Conservation (phyloP, 1,140 invertebrate genomes). For the Lordiphosa clarofinis region DNA sequence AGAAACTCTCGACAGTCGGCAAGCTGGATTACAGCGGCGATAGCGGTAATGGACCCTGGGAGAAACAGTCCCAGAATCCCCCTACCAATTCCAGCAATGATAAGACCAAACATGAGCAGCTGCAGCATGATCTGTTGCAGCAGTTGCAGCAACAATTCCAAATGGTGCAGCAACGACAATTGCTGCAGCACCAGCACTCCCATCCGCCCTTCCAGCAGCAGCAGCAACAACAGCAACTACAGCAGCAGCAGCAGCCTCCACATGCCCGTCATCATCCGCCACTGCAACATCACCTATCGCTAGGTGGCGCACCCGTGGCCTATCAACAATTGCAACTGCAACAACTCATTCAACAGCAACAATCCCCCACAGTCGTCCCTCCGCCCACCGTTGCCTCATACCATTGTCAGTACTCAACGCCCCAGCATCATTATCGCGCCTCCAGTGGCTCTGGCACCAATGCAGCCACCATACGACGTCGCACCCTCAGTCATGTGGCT, state of each 20-base stretch:
- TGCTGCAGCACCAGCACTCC: constrained; percentile 43
- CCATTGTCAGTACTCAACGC: constrained; percentile 60
- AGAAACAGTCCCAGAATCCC: constrained; percentile 60
- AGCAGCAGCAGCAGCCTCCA: constrained; percentile 23
- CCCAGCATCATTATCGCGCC: constrained; percentile 69
- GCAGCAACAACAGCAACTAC: constrained; percentile 24
- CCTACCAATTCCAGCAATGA: constrained; percentile 13
- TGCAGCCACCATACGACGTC: constrained; percentile 64
- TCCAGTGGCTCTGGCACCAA: constrained; percentile 20
- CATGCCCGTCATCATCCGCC: constrained; percentile 58
- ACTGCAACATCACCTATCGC: constrained; percentile 71
- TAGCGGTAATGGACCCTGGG: constrained; percentile 70
- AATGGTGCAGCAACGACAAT: constrained; percentile 23
- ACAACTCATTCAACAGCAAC: constrained; percentile 21
- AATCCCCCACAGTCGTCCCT: constrained; percentile 11
- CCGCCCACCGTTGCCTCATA: constrained; percentile 9
- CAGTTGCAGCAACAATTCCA: constrained; percentile 59
- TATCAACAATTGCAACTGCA: constrained; percentile 56
- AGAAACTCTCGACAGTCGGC: constrained; percentile 27
- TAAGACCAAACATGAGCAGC: constrained; percentile 34
- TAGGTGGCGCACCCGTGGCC: constrained; percentile 50
- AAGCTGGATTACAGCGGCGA: constrained; percentile 73
- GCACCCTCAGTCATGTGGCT: constrained; percentile 69
- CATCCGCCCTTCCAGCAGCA: constrained; percentile 33
- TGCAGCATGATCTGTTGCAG: constrained; percentile 64